phyloP scores from a whole-genome alignment of 2,888 invertebrate species.

The Noctua comes region DNA sequence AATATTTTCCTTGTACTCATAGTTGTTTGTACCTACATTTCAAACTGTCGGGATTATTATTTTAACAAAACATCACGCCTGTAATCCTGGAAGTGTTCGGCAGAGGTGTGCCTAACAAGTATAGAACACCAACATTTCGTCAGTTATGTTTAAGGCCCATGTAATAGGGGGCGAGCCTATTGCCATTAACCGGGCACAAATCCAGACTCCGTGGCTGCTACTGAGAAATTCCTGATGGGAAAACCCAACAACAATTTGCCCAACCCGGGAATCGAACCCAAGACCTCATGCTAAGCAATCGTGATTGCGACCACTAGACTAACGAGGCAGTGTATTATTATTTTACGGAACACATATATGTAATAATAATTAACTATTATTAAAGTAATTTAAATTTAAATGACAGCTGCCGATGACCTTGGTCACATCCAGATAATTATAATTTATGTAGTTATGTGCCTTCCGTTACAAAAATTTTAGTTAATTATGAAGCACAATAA shows the following conservation, averaged over 20 bases:
- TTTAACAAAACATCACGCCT: background rate
- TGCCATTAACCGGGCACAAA: background rate
- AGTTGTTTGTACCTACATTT: background rate
- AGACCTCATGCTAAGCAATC: background rate
- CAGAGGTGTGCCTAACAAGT: background rate
- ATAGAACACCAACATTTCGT: background rate
- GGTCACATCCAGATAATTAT: background rate
- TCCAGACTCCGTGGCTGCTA: background rate
- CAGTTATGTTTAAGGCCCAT: background rate
- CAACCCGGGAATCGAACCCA: background rate
- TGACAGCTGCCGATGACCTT: constrained; percentile 1
- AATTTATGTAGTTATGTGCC: background rate
- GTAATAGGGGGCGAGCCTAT: background rate
- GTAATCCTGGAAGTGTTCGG: background rate
- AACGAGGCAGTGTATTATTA: background rate
- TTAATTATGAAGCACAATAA: constrained; percentile 3
- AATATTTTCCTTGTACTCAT: background rate
- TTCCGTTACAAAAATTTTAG: background rate
- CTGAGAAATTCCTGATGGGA: background rate
- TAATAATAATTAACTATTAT: background rate
- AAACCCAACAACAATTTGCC: background rate
- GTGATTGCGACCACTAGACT: background rate
- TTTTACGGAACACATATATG: background rate
- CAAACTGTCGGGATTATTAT: background rate
- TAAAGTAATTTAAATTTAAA: background rate